phyloP scores from a whole-genome alignment of 2,113 vertebrate species.

The Alligator sinensis region DNA sequence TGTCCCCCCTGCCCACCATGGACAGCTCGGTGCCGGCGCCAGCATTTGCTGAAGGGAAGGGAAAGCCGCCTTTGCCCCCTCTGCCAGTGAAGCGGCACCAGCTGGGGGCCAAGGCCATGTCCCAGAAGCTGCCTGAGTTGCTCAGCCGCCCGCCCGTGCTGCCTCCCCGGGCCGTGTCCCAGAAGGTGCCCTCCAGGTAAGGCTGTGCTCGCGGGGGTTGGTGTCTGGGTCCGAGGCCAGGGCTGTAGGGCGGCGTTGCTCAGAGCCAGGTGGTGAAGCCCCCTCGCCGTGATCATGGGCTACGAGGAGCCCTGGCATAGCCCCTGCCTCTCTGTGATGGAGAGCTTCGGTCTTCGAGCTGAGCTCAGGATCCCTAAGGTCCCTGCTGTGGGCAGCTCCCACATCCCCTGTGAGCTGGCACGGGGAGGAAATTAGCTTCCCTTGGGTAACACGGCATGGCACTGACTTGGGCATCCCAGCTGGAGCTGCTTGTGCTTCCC shows the following conservation, averaged over 20 bases:
- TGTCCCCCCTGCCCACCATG: not conserved
- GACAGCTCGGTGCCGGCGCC: not conserved
- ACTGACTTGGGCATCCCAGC: too few relatives aligned
- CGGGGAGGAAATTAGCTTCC: too few relatives aligned
- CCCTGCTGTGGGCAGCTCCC: too few relatives aligned
- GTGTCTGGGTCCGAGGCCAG: not conserved
- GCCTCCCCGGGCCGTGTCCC: not conserved
- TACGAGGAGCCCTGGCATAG: not conserved
- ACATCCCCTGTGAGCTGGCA: too few relatives aligned
- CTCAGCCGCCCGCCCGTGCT: slow-evolving; percentile 46
- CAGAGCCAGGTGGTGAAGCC: too few relatives aligned
- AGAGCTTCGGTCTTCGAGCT: too few relatives aligned
- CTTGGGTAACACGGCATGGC: too few relatives aligned
- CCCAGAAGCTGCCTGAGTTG: slow-evolving; percentile 60
- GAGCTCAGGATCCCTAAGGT: too few relatives aligned
- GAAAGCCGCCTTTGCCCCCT: slow-evolving; percentile 55
- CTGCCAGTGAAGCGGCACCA: slow-evolving; percentile 81
- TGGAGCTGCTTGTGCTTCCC: too few relatives aligned
- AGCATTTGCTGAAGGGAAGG: not conserved
- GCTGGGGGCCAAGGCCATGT: slow-evolving; percentile 48
- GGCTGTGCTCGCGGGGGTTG: not conserved
- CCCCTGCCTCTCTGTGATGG: not conserved
- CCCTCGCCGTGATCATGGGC: too few relatives aligned
- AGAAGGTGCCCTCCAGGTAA: not conserved
- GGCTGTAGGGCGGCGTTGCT: not conserved